Conservation (phyloP, 2,113 vertebrate species). For the Salvator merianae region DNA sequence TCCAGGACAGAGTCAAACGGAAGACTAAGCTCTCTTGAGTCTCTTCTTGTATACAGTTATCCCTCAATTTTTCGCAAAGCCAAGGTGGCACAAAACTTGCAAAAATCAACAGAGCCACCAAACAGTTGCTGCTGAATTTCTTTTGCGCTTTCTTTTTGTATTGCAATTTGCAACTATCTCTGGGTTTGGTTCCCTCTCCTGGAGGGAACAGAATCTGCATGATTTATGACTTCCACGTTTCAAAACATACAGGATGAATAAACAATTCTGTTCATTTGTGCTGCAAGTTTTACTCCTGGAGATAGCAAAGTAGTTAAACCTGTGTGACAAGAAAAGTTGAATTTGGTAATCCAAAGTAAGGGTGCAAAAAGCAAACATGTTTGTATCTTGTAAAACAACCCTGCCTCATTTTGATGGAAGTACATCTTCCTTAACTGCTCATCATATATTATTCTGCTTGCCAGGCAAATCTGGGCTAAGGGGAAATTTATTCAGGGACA, state of each 20-base stretch:
- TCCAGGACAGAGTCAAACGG: too few species aligned
- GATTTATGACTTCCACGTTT: background rate
- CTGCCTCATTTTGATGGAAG: background rate
- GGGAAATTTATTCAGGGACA: background rate
- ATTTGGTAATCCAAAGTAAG: too few species aligned
- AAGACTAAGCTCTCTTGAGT: too few species aligned
- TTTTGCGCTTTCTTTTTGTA: too few species aligned
- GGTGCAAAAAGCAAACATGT: too few species aligned
- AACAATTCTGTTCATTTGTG: background rate
- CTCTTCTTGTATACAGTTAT: too few species aligned
- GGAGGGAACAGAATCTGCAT: background rate
- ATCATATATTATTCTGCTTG: background rate
- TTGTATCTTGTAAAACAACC: background rate
- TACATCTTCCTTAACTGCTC: background rate
- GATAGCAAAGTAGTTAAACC: background rate
- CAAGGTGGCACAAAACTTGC: too few species aligned
- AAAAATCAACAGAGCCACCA: too few species aligned
- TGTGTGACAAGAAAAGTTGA: background rate
- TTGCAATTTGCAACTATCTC: background rate
- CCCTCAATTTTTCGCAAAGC: too few species aligned
- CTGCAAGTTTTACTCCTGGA: too few species aligned
- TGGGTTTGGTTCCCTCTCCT: constrained; percentile 4
- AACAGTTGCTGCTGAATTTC: too few species aligned
- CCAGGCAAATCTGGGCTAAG: background rate
- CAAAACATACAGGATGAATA: background rate